These are phyloP conservation scores for Percina caprodes DNA, from an alignment of 2,113 vertebrate species.

Conservation along the genomic window DNA sequence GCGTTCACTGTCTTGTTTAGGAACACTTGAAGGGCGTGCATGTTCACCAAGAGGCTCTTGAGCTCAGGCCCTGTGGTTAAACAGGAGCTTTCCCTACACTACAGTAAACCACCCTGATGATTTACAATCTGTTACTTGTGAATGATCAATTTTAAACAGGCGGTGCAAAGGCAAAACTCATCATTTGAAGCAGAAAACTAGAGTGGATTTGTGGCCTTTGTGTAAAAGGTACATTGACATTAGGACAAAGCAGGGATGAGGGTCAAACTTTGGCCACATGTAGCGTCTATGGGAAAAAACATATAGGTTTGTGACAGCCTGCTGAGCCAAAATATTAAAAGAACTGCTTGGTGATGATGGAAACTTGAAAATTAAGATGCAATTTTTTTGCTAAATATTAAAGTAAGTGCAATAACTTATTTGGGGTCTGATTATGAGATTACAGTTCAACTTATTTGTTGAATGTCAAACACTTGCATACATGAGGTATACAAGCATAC, in stretches of 20 bases:
- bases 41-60: slow-evolving; percentile 40
- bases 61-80: slow-evolving; percentile 37
- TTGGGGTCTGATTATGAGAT: not conserved
- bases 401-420: not conserved
- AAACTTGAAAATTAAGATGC: not conserved
- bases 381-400: not conserved
- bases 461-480: not conserved
- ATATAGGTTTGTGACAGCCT: not conserved
- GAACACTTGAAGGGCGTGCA: slow-evolving; percentile 36
- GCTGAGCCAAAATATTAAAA: not conserved
- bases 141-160: slow-evolving; percentile 15
- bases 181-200: not conserved
- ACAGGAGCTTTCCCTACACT: slow-evolving; percentile 48
- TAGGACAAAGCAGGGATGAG: not conserved
- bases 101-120: slow-evolving; percentile 13
- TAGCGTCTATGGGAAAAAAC: not conserved
- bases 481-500: too few relatives aligned
- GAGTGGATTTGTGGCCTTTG: slow-evolving; percentile 4
- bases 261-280: not conserved
- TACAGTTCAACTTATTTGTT: not conserved
- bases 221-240: slow-evolving; percentile 1
- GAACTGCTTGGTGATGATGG: not conserved
- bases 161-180: not conserved
- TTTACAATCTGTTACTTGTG: slow-evolving; percentile 32
- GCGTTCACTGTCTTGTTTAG: slow-evolving; percentile 46